These are phyloP conservation scores for Fringilla coelebs DNA, from an alignment of 2,797 vertebrate species.

Conservation along the genomic window DNA sequence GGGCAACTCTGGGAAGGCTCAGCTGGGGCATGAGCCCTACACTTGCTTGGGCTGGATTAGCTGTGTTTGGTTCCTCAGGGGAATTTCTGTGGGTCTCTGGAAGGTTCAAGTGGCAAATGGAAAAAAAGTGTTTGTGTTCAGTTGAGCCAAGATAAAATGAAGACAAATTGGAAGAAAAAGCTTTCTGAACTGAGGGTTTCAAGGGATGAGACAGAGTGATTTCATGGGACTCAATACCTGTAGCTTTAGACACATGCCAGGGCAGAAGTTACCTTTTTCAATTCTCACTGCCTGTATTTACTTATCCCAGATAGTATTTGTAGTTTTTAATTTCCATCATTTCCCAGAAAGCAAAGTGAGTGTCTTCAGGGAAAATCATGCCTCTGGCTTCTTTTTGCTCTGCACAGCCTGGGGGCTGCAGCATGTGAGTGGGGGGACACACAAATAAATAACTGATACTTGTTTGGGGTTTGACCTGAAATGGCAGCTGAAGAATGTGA, in stretches of 20 bases:
- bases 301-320: neutral
- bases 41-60: neutral
- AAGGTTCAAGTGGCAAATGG: neutral
- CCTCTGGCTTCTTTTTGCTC: neutral
- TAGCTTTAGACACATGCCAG: neutral
- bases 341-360: fast-evolving
- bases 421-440: neutral
- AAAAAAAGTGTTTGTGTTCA: neutral
- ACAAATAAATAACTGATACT: neutral
- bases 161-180: neutral
- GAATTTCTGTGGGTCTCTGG: neutral
- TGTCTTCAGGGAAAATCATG: neutral
- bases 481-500: neutral
- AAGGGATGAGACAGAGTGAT: neutral
- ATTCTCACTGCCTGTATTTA: neutral
- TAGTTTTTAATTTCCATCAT: neutral
- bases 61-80: neutral
- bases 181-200: neutral
- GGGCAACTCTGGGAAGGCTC: neutral
- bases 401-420: neutral
- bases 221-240: neutral
- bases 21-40: fast-evolving
- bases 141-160: neutral
- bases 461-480: neutral
- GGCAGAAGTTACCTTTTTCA: neutral